These are phyloP conservation scores for Macrocentrus cingulum DNA, from an alignment of 1,140 invertebrate species.

Conservation along the genomic window DNA sequence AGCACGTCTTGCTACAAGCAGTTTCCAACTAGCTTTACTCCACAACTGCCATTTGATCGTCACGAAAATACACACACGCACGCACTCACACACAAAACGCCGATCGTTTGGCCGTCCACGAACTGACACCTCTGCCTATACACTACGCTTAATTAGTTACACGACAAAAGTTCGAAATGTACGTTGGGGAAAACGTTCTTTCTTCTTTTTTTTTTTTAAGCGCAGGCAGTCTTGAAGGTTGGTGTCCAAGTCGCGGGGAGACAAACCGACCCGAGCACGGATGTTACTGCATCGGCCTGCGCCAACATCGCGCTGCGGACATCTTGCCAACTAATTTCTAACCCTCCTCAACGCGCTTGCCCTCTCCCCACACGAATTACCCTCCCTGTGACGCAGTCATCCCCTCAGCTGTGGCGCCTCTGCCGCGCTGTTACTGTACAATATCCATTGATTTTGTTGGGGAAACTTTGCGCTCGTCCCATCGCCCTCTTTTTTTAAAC, in stretches of 20 bases:
- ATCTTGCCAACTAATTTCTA: conserved; percentile 44
- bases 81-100: too few relatives aligned
- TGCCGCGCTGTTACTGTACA: conserved; percentile 9
- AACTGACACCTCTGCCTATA: conserved; percentile 17
- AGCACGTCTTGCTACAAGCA: neutral
- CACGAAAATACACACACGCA: too few relatives aligned
- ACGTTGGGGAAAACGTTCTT: too few relatives aligned
- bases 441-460: conserved; percentile 29
- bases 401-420: conserved; percentile 31
- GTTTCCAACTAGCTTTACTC: too few relatives aligned
- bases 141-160: conserved; percentile 5
- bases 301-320: conserved; percentile 52
- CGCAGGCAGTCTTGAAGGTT: conserved; percentile 44
- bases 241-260: conserved; percentile 48
- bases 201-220: conserved; percentile 22
- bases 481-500: neutral
- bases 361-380: conserved; percentile 14
- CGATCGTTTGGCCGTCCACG: too few relatives aligned
- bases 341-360: conserved; percentile 25
- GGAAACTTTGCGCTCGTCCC: neutral
- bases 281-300: conserved; percentile 54
- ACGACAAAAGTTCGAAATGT: too few relatives aligned
- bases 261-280: conserved; percentile 48
- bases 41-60: too few relatives aligned
- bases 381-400: conserved; percentile 28